These are phyloP conservation scores for Pogonocherus hispidulus DNA, from an alignment of 2,888 invertebrate genomes.

Conservation along the genomic window DNA sequence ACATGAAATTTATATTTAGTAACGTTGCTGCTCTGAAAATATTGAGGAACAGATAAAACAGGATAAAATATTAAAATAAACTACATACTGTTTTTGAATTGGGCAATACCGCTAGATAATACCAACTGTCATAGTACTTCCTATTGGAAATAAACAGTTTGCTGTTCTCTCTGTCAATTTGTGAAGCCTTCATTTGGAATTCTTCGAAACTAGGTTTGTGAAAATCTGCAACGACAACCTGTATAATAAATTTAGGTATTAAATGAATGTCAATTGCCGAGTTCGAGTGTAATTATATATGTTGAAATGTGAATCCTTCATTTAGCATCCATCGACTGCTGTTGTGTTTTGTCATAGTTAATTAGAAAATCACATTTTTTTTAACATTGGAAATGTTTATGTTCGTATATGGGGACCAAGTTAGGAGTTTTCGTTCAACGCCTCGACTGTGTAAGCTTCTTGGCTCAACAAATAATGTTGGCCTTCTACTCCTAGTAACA, in stretches of 20 bases:
- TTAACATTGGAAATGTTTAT: too few species aligned
- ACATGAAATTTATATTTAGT: conserved; percentile 38
- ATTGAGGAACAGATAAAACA: neutral
- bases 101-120: conserved; percentile 48
- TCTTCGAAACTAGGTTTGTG: conserved; percentile 44
- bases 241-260: neutral
- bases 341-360: too few species aligned
- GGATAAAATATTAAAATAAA: neutral
- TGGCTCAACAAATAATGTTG: too few species aligned
- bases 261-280: too few species aligned
- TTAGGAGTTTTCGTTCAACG: too few species aligned
- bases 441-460: too few species aligned
- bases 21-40: neutral
- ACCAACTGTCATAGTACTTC: conserved; percentile 42
- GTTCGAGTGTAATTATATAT: too few species aligned
- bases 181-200: conserved; percentile 33
- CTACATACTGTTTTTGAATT: conserved; percentile 33
- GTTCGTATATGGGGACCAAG: too few species aligned
- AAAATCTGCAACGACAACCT: conserved; percentile 43
- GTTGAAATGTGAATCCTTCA: too few species aligned
- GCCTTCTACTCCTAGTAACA: too few species aligned
- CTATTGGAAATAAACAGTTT: conserved; percentile 30
- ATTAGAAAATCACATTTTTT: too few species aligned
- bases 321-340: too few species aligned
- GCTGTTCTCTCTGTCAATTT: conserved; percentile 23